Base-by-base conservation (phyloP, 2,888 invertebrate genomes). In the Masnerella sp. region DNA sequence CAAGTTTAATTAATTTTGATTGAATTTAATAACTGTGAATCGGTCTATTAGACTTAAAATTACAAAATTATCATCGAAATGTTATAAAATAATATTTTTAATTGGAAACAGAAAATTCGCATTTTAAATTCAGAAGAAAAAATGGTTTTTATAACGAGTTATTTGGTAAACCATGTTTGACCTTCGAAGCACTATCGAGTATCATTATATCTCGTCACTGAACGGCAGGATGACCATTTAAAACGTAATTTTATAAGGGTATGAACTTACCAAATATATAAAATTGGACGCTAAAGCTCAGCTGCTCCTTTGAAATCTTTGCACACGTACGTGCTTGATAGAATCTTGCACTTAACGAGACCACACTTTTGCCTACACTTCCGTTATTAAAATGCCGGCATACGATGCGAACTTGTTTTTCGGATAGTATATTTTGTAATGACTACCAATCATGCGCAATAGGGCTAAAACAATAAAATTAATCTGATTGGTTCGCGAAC, bases 241-340 rank as follows among this genome's bases (percentile, higher is more conserved):
- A 47, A 15, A 43, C n/a, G 54, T 47, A 47, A 52, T 64, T 52
- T 64, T 28, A 43, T 12, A 30, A 18, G 2, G 12, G 40, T 52
- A 34, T 20, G 11, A 25, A 59, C 68, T 68, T 22, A 68, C 68
- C 58, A 17, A 59, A 59, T 49, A 51, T 51, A 12, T 0, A 11
- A 28, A 32, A 14, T 17, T 17, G 12, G 47, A 45, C 56, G 40
- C 42, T 56, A 25, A 62, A 61, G 45, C 17, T 70, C 54, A 61
- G 49, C 54, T 70, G 69, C 42, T 54, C 25, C 32, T 69, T 49
- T 45, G 12, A 25, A 38, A 52, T 45, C 38, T 42, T 56, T 18
- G 30, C 28, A 38, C 36, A 47, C 47, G 69, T 47, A 69, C 54
- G 61, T 62, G 38, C 62, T 70, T 49, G 47, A 62, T 42, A 62